A percentile compares a stretch with the other conserved stretches of the same genome.
Conservation (phyloP, 64 coral and sea anemone species). For the Stichodactyla helianthus region DNA sequence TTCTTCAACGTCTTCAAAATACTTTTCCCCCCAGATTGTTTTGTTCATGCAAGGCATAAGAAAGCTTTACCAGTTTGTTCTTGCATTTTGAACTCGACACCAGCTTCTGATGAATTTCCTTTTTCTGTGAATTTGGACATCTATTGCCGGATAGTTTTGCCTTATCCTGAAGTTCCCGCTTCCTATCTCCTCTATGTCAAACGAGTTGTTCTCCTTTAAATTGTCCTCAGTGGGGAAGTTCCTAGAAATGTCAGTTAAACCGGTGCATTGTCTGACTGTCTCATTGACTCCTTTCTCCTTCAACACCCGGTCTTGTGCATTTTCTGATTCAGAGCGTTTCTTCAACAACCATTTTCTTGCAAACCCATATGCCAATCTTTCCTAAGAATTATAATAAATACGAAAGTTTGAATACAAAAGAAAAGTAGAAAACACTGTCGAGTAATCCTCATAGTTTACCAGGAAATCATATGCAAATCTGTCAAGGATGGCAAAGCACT, state of each 20-base stretch:
- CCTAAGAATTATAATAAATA: neutral
- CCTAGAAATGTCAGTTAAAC: too few species aligned
- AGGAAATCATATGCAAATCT: too few species aligned
- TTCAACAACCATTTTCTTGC: neutral
- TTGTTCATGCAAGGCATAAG: slow-evolving; percentile 11
- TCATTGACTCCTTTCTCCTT: neutral
- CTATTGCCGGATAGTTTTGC: neutral
- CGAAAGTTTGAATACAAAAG: neutral
- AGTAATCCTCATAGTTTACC: neutral
- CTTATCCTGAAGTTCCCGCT: neutral
- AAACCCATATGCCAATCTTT: neutral
- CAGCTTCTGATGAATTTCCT: slow-evolving; percentile 41
- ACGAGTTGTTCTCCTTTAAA: too few species aligned
- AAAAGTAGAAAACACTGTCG: neutral
- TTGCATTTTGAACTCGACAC: slow-evolving; percentile 26
- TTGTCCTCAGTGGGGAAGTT: too few species aligned
- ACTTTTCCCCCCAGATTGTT: slow-evolving; percentile 17
- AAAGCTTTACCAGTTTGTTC: slow-evolving; percentile 45
- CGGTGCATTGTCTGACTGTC: neutral
- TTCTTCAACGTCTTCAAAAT: neutral
- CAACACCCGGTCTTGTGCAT: neutral
- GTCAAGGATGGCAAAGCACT: too few species aligned
- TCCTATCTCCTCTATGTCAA: neutral
- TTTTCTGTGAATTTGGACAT: neutral
- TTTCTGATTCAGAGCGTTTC: neutral